phyloP scores from a whole-genome alignment of 2,888 invertebrate genomes.

The Ptychoptera albimana region DNA sequence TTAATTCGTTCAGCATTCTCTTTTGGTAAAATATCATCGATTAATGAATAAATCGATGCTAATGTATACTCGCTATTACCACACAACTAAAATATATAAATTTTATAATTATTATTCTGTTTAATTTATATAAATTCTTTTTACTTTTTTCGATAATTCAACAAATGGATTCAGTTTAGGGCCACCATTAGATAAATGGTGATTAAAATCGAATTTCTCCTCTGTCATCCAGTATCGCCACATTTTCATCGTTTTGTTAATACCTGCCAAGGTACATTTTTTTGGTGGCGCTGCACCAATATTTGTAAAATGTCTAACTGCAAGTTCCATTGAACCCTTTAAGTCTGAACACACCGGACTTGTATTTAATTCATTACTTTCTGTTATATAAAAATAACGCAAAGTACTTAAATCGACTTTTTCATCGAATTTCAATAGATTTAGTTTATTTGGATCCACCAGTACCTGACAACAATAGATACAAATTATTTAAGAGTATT shows the following conservation, averaged over 20 bases:
- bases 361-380: conserved; percentile 53
- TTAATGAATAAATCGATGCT: conserved; percentile 48
- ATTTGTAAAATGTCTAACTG: conserved; percentile 32
- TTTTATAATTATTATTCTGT: conserved; percentile 1
- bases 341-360: conserved; percentile 55
- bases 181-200: conserved; percentile 45
- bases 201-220: conserved; percentile 47
- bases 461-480: conserved; percentile 14
- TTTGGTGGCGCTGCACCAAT: conserved; percentile 21
- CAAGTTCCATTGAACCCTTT: conserved; percentile 40
- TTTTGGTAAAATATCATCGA: conserved; percentile 46
- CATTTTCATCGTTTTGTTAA: conserved; percentile 38
- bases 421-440: conserved; percentile 39
- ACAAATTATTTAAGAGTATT: neutral
- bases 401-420: conserved; percentile 48
- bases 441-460: conserved; percentile 32
- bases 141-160: conserved; percentile 42
- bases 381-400: conserved; percentile 60
- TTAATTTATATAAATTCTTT: neutral
- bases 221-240: conserved; percentile 65
- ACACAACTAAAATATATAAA: conserved; percentile 26
- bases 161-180: conserved; percentile 34
- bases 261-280: conserved; percentile 19
- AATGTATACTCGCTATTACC: conserved; percentile 47
- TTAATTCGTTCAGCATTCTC: conserved; percentile 49